Evolutionary conservation across 2,888 invertebrate genomes (phyloP).

Genomic region (Linnaemya vulpina): DNA sequence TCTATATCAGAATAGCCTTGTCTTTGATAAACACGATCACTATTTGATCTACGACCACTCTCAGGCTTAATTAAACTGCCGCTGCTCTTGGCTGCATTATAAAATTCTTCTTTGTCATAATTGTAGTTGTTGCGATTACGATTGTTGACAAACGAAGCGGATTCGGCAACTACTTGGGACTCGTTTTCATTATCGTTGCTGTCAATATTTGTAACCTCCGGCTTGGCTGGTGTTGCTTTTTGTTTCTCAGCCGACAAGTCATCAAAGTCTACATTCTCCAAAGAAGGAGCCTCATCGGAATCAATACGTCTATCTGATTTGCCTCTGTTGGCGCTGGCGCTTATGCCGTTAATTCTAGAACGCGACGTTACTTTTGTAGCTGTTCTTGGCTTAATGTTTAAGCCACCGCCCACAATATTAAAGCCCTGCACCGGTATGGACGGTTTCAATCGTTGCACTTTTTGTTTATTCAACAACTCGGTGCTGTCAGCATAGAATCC

Average conservation of each 20-base stretch:
- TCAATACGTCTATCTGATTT: constrained; percentile 80
- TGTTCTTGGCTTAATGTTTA: constrained; percentile 78
- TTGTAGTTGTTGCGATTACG: constrained; percentile 73
- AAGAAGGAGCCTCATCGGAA: constrained; percentile 80
- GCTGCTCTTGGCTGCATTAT: constrained; percentile 49
- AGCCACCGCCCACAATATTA: constrained; percentile 80
- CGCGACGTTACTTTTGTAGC: constrained; percentile 73
- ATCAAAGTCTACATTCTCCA: constrained; percentile 82
- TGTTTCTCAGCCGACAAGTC: constrained; percentile 81
- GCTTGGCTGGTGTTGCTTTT: constrained; percentile 70
- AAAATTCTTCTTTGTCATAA: constrained; percentile 65
- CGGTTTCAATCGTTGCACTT: constrained; percentile 78
- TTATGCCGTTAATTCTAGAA: constrained; percentile 56
- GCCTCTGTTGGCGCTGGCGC: not conserved
- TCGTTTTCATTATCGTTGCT: constrained; percentile 79
- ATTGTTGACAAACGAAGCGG: constrained; percentile 87
- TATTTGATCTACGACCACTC: constrained; percentile 40
- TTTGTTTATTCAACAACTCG: constrained; percentile 85
- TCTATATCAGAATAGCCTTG: constrained; percentile 55
- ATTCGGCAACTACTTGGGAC: constrained; percentile 86
- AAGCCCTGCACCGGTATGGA: constrained; percentile 80
- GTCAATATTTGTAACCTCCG: constrained; percentile 77
- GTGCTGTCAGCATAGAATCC: constrained; percentile 92
- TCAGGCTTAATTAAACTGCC: constrained; percentile 17
- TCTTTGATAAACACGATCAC: constrained; percentile 73